A percentile compares a stretch with the other conserved stretches of the same genome.
Evolutionary conservation across 2,888 invertebrate genomes (phyloP).

Genomic region (Drosophila emarginata): DNA sequence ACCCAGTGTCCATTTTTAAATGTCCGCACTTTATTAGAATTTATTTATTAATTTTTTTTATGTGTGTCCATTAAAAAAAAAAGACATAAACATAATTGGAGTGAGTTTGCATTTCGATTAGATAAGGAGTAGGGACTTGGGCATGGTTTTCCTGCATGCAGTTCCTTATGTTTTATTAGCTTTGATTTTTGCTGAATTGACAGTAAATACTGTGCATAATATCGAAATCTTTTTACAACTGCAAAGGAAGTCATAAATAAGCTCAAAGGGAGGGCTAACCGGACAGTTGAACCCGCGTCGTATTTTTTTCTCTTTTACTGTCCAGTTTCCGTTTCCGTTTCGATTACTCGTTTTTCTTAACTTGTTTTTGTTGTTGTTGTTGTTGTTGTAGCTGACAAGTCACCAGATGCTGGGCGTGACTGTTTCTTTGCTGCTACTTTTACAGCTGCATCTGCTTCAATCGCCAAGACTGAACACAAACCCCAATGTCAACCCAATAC

Average conservation of each 20-base stretch:
- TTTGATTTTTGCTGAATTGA: constrained; percentile 69
- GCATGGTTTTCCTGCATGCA: constrained; percentile 53
- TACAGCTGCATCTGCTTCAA: constrained; percentile 62
- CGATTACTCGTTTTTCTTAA: neutral
- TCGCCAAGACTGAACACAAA: constrained; percentile 28
- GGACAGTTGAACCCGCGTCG: constrained; percentile 62
- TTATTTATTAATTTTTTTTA: constrained; percentile 29
- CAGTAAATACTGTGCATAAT: constrained; percentile 58
- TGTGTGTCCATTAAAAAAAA: neutral
- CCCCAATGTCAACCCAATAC: neutral
- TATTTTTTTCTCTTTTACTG: constrained; percentile 23
- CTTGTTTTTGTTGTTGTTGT: neutral
- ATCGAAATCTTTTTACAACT: constrained; percentile 54
- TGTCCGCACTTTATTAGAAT: constrained; percentile 28
- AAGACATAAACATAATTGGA: neutral
- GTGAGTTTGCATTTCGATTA: neutral
- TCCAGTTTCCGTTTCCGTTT: constrained; percentile 10
- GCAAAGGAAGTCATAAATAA: constrained; percentile 76
- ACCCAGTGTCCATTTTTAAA: constrained; percentile 26
- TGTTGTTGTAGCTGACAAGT: constrained; percentile 36
- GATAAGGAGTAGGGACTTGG: constrained; percentile 10
- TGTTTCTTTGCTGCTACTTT: constrained; percentile 5
- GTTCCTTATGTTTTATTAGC: constrained; percentile 66
- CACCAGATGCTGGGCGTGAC: constrained; percentile 50
- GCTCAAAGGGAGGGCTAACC: constrained; percentile 56